These are phyloP conservation scores for Paraplagusia blochii DNA, from an alignment of 2,113 vertebrate species.

Conservation along the genomic window DNA sequence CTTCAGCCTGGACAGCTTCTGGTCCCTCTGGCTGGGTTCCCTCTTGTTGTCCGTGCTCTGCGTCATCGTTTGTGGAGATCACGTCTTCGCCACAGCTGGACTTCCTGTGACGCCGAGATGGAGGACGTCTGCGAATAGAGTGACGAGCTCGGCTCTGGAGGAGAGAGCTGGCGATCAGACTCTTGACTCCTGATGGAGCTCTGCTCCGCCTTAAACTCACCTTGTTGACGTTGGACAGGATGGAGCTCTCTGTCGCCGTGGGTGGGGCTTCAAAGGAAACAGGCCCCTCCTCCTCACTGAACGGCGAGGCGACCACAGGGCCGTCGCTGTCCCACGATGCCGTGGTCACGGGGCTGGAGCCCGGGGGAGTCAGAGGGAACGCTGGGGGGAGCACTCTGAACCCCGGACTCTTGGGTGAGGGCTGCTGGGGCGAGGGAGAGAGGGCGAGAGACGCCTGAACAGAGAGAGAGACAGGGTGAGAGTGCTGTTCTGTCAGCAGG, in stretches of 20 bases:
- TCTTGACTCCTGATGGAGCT: too few species aligned
- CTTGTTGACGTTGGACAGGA: conserved; percentile 68
- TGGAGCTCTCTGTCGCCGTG: conserved; percentile 38
- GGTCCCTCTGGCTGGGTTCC: background rate
- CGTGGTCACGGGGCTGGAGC: background rate
- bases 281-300: conserved; percentile 54
- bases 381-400: conserved; percentile 26
- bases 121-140: conserved; percentile 73
- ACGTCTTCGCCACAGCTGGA: conserved; percentile 58
- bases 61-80: background rate
- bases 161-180: too few species aligned
- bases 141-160: conserved; percentile 66
- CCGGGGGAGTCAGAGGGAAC: conserved; percentile 34
- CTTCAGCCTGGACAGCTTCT: conserved; percentile 3
- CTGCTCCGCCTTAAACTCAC: conserved; percentile 31
- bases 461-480: background rate
- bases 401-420: conserved; percentile 65
- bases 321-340: conserved; percentile 13
- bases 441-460: conserved; percentile 66
- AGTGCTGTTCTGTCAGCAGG: conserved; percentile 1
- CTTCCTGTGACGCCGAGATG: conserved; percentile 66
- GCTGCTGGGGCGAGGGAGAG: conserved; percentile 41
- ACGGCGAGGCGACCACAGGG: background rate
- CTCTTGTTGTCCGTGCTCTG: conserved; percentile 2
- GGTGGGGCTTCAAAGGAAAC: conserved; percentile 67